Base-by-base conservation (phyloP, 1,140 invertebrate genomes). In the Drosophila pseudoobscura region DNA sequence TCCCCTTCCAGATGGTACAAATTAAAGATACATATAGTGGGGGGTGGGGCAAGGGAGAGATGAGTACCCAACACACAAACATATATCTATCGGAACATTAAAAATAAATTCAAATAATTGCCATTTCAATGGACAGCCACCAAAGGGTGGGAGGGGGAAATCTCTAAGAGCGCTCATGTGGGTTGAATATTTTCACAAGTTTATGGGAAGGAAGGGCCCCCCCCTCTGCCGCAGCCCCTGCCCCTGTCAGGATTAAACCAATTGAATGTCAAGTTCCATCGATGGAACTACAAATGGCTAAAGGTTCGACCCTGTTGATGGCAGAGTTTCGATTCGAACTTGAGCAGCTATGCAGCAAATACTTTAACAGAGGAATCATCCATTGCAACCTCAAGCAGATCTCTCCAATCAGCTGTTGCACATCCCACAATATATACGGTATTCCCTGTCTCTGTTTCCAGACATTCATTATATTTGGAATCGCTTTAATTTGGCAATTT, bases 41-140 rank as follows among this genome's bases (percentile, higher is more conserved):
- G 6, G 15, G 17, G 17, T 8, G 54, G 7, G 24, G 20, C 20
- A 20, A 20, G 9, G 15, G n/a, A 44, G 24, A 49, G 26, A 57
- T 22, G 35, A 11, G 41, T 57, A 15, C 47, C 57, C 51, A 47
- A 15, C 47, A 63, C 51, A 47, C 46, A 49, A 54, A 64, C 63
- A 41, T 22, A 11, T 69, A 3, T 65, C 29, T 41, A 41, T 39
- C 24, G 43, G 62, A 29, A 35, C 65, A 69, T 75, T 75, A 75
- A 75, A 75, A 68, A 66, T 75, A 75, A 68, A 75, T 75, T 75
- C 72, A 60, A 68, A 75, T 75, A 75, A 75, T 75, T 75, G 72
- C 72, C 73, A 75, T 61, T 75, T 75, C 60, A 75, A 75, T 75
- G 75, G 52, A 61, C 45, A 75, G 65, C 49, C 65, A 57, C 56